Evolutionary conservation across 2,797 vertebrate genomes (phyloP), one percentile per base, ranked within the genome.

Genomic region (Loris lydekkerianus): DNA sequence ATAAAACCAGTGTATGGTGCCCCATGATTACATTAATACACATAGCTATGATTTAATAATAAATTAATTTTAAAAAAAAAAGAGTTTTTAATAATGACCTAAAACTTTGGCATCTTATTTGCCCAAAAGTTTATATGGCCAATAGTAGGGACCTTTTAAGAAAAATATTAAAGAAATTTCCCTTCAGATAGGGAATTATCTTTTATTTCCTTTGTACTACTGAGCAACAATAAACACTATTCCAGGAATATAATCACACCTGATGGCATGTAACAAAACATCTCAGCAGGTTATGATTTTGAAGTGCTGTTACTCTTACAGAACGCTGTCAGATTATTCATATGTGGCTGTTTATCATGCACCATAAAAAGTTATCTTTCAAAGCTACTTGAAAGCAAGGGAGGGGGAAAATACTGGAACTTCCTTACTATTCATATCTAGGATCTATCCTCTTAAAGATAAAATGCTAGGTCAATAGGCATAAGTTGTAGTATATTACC

Each of bases 391-490:
- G 98, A 98, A 98, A 98, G 97, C 97, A 97, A 97, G 97, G 97
- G 98, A 98, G 98, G 97, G 97, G 97, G 98, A 98, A 98, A 98
- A 98, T 95, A 98, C 89, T 31, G 91, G 80, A 95, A 97, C 97
- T 98, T 99, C 98, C 98, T 98, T 95, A 97, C 97, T 98, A 97
- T 98, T 98, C 98, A 98, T 98, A 98, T 98, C 98, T 97, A 96
- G 70, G 69, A 94, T 97, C 95, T 93, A 90, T 91, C 84, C 80
- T 96, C 86, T 98, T 98, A 80, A 96, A 98, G 98, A 98, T 99
- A 99, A 99, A 99, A 99, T 99, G 98, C 98, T 97, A 98, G 99
- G 99, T 99, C 98, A 98, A 98, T 98, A 99, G 99, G 98, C 98
- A 94, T 81, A 98, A 98, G 98, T 97, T 69, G 80, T 97, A 98